Evolutionary conservation across 2,888 invertebrate species (phyloP), one percentile per base, ranked within the genome.

Genomic region (Lottia scabra): DNA sequence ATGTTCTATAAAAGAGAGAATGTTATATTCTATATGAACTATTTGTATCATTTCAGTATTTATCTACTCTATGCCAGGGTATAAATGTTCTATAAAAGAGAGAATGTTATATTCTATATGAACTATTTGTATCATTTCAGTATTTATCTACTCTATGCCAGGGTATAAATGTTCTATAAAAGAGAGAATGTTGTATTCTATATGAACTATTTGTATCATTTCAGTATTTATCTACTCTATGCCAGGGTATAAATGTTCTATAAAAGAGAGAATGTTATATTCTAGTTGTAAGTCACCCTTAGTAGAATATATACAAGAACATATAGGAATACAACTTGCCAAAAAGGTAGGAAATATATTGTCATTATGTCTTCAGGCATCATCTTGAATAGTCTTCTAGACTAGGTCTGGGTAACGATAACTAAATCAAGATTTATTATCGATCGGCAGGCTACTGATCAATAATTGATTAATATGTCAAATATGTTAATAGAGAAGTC

Each of bases 241-340:
- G 95, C 99, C 99, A 4, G 98, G 98, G 5, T 98, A 97, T 90
- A 94, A 92, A 76, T 97, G 97, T 89, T 94, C 97, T 77, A 96
- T 99, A 83, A 98, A 97, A 87, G 99, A 99, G 89, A 92, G 98
- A 81, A 99, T 99, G 99, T 92, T 99, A 88, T 99, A 99, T 90
- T 98, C 99, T 0, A 98, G 98, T 85, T 98, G 98, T 90, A 99
- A 98, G 90, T 95, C 81, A 56, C 96, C 97, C 23, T 93, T 99
- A 78, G 91, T 97, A 70, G 95, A 95, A 78, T 93, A 93, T 23
- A 93, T 98, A 76, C 93, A 95, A 84, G 92, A 89, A 56, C 85
- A 93, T 67, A 90, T 95, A 84, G 95, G 95, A 45, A 90, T 98
- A 16, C 93, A 93, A 78, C 93, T 99, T 81, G 92, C 92, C 0